Evolutionary conservation across 1,140 invertebrate species (phyloP), one percentile per base, ranked within the genome.

Genomic region (Cherax quadricarinatus): DNA sequence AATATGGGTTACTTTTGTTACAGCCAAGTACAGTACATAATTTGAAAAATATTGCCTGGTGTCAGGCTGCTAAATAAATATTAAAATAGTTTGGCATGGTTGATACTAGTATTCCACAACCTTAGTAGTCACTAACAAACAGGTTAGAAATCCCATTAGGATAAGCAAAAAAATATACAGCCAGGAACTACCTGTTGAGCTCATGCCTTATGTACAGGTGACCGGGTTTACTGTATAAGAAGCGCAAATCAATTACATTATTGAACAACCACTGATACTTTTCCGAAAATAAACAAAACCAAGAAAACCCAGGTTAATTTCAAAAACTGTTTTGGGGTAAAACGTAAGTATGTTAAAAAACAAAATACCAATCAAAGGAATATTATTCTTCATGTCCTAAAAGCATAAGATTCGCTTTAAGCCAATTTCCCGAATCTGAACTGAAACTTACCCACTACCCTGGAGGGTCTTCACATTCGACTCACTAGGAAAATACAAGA

Each of bases 401-500:
- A 89, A 90, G 88, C 88, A 73, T 53, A n/a, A 30, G 82, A 75
- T 24, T 41, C 62, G 85, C 66, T 79, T 75, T 62, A 90, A 83
- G 62, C 81, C 48, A 84, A 53, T 21, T 73, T 49, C n/a, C 41
- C 53, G 73, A 78, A 60, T 57, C 75, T 87, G n/a, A 87, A 16
- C 12, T 53, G 14, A 83, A 49, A 90, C 88, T 90, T 90, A 90
- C 88, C 88, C 88, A 90, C 62, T 90, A 90, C 88, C 88, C 88
- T 85, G 88, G 88, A 78, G 88, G 88, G 48, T 90, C 88, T 90
- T 90, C 88, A 49, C 88, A 57, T 85, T 84, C 62, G 88, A 90
- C 88, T 90, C 88, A 85, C 88, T 90, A 90, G 30, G 66, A 90
- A 90, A 90, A 90, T 84, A 90, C 88, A 90, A 85, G 66, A 84